phyloP scores from a whole-genome alignment of 2,888 invertebrate species.

The Lysandra bellargus region DNA sequence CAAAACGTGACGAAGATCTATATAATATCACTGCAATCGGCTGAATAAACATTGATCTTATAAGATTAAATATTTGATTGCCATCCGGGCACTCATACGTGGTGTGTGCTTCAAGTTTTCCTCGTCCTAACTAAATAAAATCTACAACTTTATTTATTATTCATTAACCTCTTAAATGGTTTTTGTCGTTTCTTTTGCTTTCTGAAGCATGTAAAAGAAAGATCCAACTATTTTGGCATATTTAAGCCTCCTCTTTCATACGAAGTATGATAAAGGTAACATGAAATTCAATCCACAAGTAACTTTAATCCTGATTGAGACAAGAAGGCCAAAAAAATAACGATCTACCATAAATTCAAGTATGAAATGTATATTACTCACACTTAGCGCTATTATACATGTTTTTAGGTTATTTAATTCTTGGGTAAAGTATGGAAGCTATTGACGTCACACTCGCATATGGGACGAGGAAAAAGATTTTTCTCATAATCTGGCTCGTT shows the following conservation, averaged over 20 bases:
- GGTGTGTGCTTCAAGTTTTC: background rate
- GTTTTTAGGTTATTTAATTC: background rate
- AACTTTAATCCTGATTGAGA: no score
- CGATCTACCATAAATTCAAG: no score
- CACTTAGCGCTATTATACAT: background rate
- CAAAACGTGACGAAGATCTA: background rate
- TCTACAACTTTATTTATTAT: background rate
- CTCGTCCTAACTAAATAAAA: slow-evolving; percentile 19
- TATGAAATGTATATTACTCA: no score
- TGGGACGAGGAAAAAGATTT: background rate
- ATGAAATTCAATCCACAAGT: no score
- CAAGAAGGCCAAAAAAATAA: no score
- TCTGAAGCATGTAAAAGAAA: background rate
- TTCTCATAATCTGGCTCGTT: slow-evolving; percentile 16
- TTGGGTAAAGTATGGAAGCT: background rate
- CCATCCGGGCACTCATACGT: background rate
- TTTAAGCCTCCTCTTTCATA: no score
- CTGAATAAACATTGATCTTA: background rate
- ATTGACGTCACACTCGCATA: background rate
- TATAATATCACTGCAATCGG: background rate
- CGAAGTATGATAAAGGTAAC: no score
- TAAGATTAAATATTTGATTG: slow-evolving; percentile 3
- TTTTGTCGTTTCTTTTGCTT: background rate
- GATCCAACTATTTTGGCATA: background rate
- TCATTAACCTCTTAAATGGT: background rate